Base-by-base conservation (phyloP, 2,113 vertebrate species). In the Brachyistius frenatus region DNA sequence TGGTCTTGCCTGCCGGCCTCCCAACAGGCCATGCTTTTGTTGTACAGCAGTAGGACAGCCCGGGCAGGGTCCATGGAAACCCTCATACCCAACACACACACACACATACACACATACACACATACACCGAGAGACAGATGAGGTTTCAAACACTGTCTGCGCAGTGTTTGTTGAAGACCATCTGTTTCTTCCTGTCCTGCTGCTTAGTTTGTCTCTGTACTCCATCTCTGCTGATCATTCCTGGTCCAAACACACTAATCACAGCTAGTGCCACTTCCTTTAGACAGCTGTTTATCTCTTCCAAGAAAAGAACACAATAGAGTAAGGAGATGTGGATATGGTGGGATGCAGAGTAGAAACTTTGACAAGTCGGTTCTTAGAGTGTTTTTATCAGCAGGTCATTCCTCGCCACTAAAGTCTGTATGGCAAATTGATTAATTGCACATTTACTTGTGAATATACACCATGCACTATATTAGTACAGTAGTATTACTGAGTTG, bases 121-220 rank as follows among this genome's bases (percentile, higher is more conserved):
- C 66, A 16, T 49, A 32, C 60, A 56, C 11, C 35, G 71, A 66
- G 82, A 87, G 78, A 87, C 73, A 53, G 78, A 88, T 87, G 82
- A 83, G 71, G 86, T 88, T 92, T 89, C 81, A 88, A 90, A 90
- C 90, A 86, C 72, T 86, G 86, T 82, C 82, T 11, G 4, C 53
- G 70, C 73, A 73, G 77, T 92, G 87, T 89, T 93, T 91, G 87
- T 86, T 72, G 78, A 86, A 80, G 77, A 88, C 88, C 89, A 92
- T 91, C 91, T 93, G 90, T 87, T 91, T 93, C 91, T 93, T 91
- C 90, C 90, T 93, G 88, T 88, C 84, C 83, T 73, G 82, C 85
- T 84, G 84, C 61, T 86, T 23, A 54, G 54, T 84, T 87, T 80
- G 71, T 71, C 79, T 77, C 71, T 68, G 53, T 44, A n/a, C 71